Conservation (phyloP, 2,888 invertebrate genomes). For the Spicauda simplicius region DNA sequence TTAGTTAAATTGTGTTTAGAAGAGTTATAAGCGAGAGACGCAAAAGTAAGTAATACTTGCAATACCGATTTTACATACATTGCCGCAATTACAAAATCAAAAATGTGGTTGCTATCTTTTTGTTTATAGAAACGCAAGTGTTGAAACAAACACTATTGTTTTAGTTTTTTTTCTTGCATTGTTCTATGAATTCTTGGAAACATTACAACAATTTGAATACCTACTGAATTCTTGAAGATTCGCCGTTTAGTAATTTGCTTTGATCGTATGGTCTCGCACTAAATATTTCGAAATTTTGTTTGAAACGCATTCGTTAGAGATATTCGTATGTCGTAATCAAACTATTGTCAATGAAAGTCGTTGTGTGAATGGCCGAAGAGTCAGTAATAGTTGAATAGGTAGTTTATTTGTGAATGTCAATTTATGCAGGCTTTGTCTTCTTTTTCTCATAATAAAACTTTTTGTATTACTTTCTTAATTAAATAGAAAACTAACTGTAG, state of each 20-base stretch:
- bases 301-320: constrained; percentile 19
- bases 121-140: no score
- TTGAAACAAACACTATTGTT: no score
- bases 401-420: constrained; percentile 36
- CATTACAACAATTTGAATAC: no score
- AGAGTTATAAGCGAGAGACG: no score
- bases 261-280: not conserved
- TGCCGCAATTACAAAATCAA: no score
- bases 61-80: no score
- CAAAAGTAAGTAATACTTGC: no score
- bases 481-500: constrained; percentile 24
- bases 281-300: constrained; percentile 15
- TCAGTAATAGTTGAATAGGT: constrained; percentile 31
- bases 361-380: constrained; percentile 32
- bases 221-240: not conserved
- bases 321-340: constrained; percentile 27
- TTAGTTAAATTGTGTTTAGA: no score
- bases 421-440: constrained; percentile 30
- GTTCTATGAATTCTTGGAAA: no score
- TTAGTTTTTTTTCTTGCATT: no score
- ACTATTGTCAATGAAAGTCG: constrained; percentile 32
- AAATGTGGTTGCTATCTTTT: no score
- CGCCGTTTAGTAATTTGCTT: constrained; percentile 6
- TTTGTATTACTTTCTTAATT: constrained; percentile 26
- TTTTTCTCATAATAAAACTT: constrained; percentile 31